These are phyloP conservation scores for Rhynchomys soricoides DNA, from an alignment of 2,113 vertebrate genomes.

Conservation along the genomic window DNA sequence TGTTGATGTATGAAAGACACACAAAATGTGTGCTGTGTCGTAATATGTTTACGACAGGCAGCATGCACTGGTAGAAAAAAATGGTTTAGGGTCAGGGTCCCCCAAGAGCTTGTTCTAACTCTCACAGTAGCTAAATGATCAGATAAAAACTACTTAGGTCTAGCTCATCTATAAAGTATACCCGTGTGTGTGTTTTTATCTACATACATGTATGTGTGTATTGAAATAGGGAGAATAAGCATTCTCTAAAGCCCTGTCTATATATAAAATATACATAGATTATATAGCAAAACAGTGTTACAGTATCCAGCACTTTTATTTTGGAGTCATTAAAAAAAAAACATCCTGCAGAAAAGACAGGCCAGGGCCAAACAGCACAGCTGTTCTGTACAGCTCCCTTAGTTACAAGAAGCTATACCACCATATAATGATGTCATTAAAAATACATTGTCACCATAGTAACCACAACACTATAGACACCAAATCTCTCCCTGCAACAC, in stretches of 20 bases:
- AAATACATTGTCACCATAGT: conserved; percentile 86
- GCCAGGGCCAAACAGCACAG: conserved; percentile 71
- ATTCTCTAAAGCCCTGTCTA: conserved; percentile 27
- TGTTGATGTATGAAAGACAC: background rate
- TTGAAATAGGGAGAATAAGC: background rate
- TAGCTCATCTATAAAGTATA: background rate
- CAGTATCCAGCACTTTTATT: conserved; percentile 53
- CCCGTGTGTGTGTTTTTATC: background rate
- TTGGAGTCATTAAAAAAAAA: conserved; percentile 64
- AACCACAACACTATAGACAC: conserved; percentile 74
- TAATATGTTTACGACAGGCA: background rate
- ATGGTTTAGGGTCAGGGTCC: background rate
- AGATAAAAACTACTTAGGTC: background rate
- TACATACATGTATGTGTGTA: background rate
- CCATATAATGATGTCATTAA: conserved; percentile 84
- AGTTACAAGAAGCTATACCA: conserved; percentile 77
- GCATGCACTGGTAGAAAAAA: background rate
- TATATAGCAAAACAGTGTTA: conserved; percentile 28
- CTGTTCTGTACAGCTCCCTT: conserved; percentile 77
- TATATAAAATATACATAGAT: conserved; percentile 21
- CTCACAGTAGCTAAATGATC: background rate
- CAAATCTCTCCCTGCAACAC: conserved; percentile 65
- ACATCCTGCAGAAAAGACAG: conserved; percentile 43
- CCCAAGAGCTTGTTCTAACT: background rate
- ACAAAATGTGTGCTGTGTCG: background rate